Percentiles rank a stretch among this genome's conserved stretches.
phyloP scores from a whole-genome alignment of 2,113 vertebrate species.

The Trichechus manatus region DNA sequence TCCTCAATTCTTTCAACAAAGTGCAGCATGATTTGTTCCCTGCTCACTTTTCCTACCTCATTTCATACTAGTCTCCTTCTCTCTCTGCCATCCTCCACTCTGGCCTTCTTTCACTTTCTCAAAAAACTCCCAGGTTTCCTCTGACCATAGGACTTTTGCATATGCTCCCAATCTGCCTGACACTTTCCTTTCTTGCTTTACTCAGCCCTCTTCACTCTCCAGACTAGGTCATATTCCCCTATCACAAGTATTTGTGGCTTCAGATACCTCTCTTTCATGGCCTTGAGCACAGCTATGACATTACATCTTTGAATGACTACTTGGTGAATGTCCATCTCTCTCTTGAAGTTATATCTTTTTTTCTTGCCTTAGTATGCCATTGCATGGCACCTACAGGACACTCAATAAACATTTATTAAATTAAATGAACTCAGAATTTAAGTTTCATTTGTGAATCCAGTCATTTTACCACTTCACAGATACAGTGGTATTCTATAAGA shows the following conservation, averaged over 20 bases:
- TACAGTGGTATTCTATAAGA: not conserved
- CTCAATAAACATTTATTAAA: constrained; percentile 29
- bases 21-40: not conserved
- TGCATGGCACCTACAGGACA: not conserved
- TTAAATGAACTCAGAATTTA: constrained; percentile 6
- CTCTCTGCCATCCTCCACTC: not conserved
- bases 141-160: not conserved
- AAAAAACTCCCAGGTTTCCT: not conserved
- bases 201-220: not conserved
- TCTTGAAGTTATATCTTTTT: not conserved
- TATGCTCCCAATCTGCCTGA: not conserved
- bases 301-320: not conserved
- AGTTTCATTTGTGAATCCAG: constrained; percentile 9
- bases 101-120: not conserved
- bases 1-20: not conserved
- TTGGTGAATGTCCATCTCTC: not conserved
- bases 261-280: not conserved
- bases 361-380: not conserved
- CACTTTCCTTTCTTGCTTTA: not conserved
- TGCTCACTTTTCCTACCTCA: accelerated
- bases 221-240: not conserved
- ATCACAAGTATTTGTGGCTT: not conserved
- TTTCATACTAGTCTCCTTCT: not conserved
- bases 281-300: not conserved
- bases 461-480: not conserved